Evolutionary conservation across 2,888 invertebrate genomes (phyloP).

Genomic region (Hydrotaea cyrtoneurina): DNA sequence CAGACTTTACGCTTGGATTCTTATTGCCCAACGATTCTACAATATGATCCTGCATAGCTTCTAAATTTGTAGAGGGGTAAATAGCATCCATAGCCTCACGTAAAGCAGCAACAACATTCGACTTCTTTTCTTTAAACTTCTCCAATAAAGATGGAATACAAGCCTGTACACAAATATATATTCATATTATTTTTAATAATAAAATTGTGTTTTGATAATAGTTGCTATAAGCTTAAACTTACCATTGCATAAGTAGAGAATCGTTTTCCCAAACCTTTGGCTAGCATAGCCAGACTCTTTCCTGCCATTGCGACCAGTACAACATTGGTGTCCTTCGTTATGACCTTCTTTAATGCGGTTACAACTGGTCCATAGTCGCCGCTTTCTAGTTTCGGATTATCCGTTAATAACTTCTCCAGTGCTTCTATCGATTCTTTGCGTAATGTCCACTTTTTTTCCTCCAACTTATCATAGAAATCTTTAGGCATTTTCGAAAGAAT

Average conservation of each 20-base stretch:
- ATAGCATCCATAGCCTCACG: conserved; percentile 95
- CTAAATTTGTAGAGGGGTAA: conserved; percentile 89
- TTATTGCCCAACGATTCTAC: conserved; percentile 93
- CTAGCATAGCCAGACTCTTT: conserved; percentile 91
- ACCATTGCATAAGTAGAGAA: conserved; percentile 91
- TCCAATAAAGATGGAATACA: conserved; percentile 91
- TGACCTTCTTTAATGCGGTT: conserved; percentile 92
- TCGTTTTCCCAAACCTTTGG: conserved; percentile 91
- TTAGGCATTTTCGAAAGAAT: conserved; percentile 95
- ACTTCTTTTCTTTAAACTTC: conserved; percentile 98
- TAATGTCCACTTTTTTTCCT: conserved; percentile 98
- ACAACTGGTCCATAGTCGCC: conserved; percentile 97
- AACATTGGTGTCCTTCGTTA: conserved; percentile 97
- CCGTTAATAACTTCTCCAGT: conserved; percentile 87
- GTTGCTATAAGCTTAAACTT: conserved; percentile 50
- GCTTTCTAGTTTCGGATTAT: conserved; percentile 91
- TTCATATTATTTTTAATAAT: neutral
- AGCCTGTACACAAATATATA: conserved; percentile 77
- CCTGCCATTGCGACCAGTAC: conserved; percentile 93
- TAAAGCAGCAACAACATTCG: conserved; percentile 91
- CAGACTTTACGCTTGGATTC: conserved; percentile 94
- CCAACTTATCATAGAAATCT: conserved; percentile 96
- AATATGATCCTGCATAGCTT: conserved; percentile 92
- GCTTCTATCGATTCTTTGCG: conserved; percentile 94
- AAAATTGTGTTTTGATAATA: neutral